A percentile compares a stretch with the other conserved stretches of the same genome.
Evolutionary conservation across 2,797 vertebrate species (phyloP).

Genomic region (Chelonia mydas): DNA sequence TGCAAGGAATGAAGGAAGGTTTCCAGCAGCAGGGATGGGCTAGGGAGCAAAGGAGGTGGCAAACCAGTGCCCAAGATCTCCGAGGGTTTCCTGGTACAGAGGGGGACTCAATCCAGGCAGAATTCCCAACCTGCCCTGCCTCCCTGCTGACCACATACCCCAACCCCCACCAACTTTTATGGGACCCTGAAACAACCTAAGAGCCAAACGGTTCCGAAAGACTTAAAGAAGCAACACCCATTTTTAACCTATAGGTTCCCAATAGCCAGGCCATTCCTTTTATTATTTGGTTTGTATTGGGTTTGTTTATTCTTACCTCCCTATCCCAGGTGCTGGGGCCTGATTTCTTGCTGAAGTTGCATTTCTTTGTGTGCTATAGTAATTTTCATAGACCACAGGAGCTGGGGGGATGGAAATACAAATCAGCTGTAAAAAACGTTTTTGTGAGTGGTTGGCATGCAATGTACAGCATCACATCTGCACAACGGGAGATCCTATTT

Average conservation of each 20-base stretch:
- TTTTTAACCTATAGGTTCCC: not conserved
- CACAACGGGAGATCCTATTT: not conserved
- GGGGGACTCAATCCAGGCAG: not conserved
- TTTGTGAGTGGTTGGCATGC: not conserved
- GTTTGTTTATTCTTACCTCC: constrained; percentile 73
- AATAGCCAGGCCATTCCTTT: not conserved
- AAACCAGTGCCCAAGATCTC: not conserved
- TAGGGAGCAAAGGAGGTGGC: not conserved
- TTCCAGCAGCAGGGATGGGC: not conserved
- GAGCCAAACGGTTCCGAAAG: not conserved
- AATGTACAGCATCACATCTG: not conserved
- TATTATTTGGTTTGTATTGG: not conserved
- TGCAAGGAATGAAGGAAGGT: not conserved
- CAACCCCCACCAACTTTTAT: not conserved
- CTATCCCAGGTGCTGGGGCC: constrained; percentile 31
- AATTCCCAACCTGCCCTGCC: not conserved
- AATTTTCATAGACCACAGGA: constrained; percentile 92
- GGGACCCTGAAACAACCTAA: not conserved
- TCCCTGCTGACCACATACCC: fast-evolving
- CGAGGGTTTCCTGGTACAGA: not conserved
- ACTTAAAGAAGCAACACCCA: not conserved
- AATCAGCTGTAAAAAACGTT: not conserved
- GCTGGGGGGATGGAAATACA: constrained; percentile 74
- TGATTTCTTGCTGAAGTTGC: constrained; percentile 59
- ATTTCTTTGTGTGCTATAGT: constrained; percentile 87